Conservation (phyloP, 2,888 invertebrate genomes). For the Amiota mariae region DNA sequence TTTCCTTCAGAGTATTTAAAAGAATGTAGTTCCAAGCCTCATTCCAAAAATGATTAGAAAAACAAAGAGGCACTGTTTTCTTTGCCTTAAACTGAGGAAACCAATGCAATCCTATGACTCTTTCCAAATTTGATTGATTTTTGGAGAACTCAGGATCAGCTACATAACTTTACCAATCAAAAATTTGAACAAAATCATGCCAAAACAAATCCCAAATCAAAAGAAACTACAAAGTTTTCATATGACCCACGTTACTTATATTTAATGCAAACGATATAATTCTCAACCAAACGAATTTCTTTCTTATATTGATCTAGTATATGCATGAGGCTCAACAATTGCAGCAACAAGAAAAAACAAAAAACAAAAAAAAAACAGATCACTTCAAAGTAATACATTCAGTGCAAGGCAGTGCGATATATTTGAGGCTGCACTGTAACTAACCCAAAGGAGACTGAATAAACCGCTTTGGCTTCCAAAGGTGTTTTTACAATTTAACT, state of each 20-base stretch:
- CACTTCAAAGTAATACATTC: constrained; percentile 5
- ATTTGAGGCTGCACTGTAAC: neutral
- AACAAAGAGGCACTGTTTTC: no score
- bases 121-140: no score
- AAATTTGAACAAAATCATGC: no score
- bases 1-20: no score
- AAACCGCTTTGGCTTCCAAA: constrained; percentile 46
- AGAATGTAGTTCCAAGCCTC: no score
- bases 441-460: constrained; percentile 15
- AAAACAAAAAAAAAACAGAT: constrained; percentile 6
- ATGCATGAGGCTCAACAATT: neutral
- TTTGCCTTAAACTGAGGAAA: no score
- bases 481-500: constrained; percentile 67
- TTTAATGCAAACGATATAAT: constrained; percentile 22
- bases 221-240: neutral
- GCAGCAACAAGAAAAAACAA: neutral
- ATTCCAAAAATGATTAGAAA: no score
- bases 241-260: constrained; percentile 10
- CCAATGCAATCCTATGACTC: no score
- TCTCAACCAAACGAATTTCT: constrained; percentile 16
- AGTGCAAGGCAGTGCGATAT: neutral
- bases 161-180: no score
- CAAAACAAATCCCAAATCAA: no score
- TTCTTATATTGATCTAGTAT: constrained; percentile 13
- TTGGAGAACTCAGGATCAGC: no score